phyloP scores from a whole-genome alignment of 2,113 vertebrate genomes.

The Vombatus ursinus region DNA sequence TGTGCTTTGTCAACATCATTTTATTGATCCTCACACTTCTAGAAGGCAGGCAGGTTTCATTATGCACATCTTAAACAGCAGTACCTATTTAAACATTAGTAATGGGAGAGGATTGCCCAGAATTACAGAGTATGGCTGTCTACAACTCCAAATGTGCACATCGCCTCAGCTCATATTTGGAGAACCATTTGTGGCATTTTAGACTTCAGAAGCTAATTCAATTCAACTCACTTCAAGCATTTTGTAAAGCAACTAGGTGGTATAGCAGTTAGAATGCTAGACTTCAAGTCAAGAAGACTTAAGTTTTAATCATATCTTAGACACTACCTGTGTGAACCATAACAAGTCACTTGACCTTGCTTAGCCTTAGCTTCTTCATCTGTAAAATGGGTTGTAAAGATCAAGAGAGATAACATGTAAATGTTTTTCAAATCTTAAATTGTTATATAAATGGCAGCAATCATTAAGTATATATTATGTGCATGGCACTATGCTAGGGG shows the following conservation, averaged over 20 bases:
- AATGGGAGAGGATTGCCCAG: constrained; percentile 4
- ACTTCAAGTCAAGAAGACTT: not conserved
- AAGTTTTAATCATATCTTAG: not conserved
- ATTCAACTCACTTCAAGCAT: not conserved
- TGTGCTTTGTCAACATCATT: constrained; percentile 14
- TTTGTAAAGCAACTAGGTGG: not conserved
- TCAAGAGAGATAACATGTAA: not conserved
- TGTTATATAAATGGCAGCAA: not conserved
- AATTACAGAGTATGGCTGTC: not conserved
- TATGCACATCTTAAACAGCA: not conserved
- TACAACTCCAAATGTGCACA: not conserved
- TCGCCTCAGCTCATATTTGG: not conserved
- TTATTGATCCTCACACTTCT: not conserved
- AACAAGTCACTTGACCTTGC: not conserved
- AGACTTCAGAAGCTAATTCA: not conserved
- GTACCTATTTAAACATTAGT: constrained; percentile 6
- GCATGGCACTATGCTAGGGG: not conserved
- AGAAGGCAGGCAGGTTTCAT: not conserved
- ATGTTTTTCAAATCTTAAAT: not conserved
- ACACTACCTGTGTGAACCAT: not conserved
- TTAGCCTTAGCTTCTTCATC: not conserved
- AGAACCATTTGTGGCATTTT: not conserved
- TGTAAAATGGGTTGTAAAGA: not conserved
- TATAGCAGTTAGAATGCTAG: not conserved
- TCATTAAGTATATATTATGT: not conserved